Percentiles rank a stretch among this genome's conserved stretches.
Evolutionary conservation across 2,113 vertebrate species (phyloP).

Genomic region (Varanus salvator): DNA sequence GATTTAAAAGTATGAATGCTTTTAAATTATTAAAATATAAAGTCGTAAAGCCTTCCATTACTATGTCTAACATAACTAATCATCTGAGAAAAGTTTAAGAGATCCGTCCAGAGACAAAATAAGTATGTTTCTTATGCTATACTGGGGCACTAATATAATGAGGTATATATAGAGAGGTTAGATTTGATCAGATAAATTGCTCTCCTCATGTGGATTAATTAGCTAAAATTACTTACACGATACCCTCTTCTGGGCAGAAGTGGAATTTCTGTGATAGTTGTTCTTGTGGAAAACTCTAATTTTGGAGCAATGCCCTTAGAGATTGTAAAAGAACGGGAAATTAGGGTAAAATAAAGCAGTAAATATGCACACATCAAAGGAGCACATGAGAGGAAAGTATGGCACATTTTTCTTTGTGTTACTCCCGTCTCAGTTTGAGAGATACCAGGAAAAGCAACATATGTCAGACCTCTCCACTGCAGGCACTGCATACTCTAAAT

Average conservation of each 20-base stretch:
- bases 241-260: slow-evolving; percentile 60
- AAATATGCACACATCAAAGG: not conserved
- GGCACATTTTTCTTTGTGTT: not conserved
- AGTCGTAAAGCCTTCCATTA: not conserved
- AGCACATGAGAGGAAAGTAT: not conserved
- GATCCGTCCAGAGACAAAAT: not conserved
- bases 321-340: slow-evolving; percentile 44
- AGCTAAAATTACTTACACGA: slow-evolving; percentile 63
- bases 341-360: slow-evolving; percentile 28
- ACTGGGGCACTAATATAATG: not conserved
- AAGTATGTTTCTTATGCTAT: not conserved
- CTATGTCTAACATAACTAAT: not conserved
- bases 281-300: slow-evolving; percentile 84
- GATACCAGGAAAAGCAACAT: not conserved
- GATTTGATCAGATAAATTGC: not conserved
- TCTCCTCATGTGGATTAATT: not conserved
- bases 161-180: not conserved
- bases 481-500: not conserved
- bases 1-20: not conserved
- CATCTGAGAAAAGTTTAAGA: not conserved
- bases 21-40: too few relatives aligned
- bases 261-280: slow-evolving; percentile 79
- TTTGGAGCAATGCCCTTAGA: slow-evolving; percentile 83
- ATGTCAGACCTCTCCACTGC: not conserved
- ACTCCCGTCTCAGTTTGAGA: not conserved